Evolutionary conservation across 2,113 vertebrate species (phyloP), one percentile per base, ranked within the genome.

Genomic region (Chiloscyllium plagiosum): DNA sequence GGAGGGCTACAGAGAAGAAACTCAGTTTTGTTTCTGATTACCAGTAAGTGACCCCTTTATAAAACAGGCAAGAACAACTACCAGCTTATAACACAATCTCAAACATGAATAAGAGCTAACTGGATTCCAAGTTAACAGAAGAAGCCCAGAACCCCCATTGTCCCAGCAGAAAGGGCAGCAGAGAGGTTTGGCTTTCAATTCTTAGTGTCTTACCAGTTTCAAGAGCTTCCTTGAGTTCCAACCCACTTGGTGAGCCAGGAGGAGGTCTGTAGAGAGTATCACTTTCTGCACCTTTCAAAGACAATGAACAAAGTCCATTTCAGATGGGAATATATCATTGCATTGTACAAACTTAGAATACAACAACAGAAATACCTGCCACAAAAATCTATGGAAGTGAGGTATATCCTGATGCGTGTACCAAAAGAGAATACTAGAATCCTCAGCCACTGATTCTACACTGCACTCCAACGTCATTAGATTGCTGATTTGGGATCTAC

Each of bases 141-240:
- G 61, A 19, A 19, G 61, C 65, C n/a, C n/a, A 92, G 61, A 7
- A 12, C 56, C 7, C 56, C 56, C 10, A 61, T 12, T 61, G 56
- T 93, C 33, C 89, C 37, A 93, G n/a, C n/a, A 56, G 65, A 66
- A 93, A 66, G 8, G 5, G 66, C 1, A 29, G 10, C 29, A 50
- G 19, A 93, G 19, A 37, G 37, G 3, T 22, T 19, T 66, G 61
- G 7, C 66, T 90, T 66, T 26, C 10, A 52, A 70, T 72, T 20
- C 29, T 93, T 68, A n/a, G 65, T n/a, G 13, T 96, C 97, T 97
- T 96, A 98, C 98, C 98, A 72, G 37, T 95, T 72, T 98, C 97
- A 13, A 98, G 97, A 10, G 97, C 97, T 96, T 98, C 97, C 0
- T 97, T 97, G 90, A 98, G 96, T 96, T 98, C 97, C 66, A 96